Evolutionary conservation across 2,113 vertebrate genomes (phyloP).

Genomic region (Hemicordylus capensis): DNA sequence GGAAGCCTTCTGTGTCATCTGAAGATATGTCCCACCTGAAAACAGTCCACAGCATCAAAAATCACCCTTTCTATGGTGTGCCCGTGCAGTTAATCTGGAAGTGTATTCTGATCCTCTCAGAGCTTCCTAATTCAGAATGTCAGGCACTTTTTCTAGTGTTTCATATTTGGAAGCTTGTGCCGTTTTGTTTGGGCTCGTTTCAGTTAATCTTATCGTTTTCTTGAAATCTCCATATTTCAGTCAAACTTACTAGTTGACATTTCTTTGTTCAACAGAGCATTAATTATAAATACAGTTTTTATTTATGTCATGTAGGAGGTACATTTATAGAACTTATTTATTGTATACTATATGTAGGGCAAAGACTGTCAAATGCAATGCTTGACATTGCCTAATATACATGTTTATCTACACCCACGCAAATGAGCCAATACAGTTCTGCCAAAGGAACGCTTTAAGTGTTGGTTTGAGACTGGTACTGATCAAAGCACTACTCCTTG

Average conservation of each 20-base stretch:
- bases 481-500: neutral
- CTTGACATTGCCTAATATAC: slow-evolving; percentile 29
- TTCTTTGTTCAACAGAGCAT: slow-evolving; percentile 35
- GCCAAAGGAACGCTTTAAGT: neutral
- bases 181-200: neutral
- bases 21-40: too few species aligned
- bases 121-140: too few species aligned
- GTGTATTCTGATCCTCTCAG: too few species aligned
- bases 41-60: too few species aligned
- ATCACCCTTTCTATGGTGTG: too few species aligned
- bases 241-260: neutral
- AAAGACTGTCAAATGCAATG: slow-evolving; percentile 48
- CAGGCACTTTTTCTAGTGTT: too few species aligned
- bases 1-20: too few species aligned
- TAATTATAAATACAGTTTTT: slow-evolving; percentile 56
- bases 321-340: slow-evolving; percentile 40
- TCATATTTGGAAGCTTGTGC: neutral
- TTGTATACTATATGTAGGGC: slow-evolving; percentile 39
- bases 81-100: too few species aligned
- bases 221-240: slow-evolving; percentile 20
- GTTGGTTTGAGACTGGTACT: neutral
- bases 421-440: neutral
- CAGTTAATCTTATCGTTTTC: slow-evolving; percentile 13
- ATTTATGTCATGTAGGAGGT: slow-evolving; percentile 34
- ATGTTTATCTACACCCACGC: slow-evolving; percentile 29